phyloP scores from a whole-genome alignment of 1,140 invertebrate genomes.

The Brachionus koreanus region DNA sequence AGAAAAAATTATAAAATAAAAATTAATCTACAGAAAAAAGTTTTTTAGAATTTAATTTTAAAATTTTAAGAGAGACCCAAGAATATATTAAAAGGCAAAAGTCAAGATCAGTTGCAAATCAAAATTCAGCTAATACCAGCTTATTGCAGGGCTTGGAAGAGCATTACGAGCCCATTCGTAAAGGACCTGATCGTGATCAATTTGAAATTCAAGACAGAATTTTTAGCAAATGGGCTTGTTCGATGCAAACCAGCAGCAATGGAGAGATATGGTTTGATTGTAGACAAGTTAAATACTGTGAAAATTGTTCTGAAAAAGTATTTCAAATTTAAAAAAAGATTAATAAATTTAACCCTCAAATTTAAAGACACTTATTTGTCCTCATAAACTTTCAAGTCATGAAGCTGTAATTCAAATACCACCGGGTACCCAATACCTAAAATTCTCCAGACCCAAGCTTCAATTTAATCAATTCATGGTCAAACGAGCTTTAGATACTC shows the following conservation, averaged over 20 bases:
- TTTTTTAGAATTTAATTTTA: not conserved
- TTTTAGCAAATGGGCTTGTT: conserved; percentile 42
- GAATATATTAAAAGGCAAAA: conserved; percentile 42
- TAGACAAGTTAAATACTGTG: conserved; percentile 39
- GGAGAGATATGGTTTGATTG: conserved; percentile 34
- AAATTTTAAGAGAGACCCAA: not conserved
- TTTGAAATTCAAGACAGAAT: conserved; percentile 30
- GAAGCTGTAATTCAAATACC: conserved; percentile 33
- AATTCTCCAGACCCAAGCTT: not conserved
- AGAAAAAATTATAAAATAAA: no score
- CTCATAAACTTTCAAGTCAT: conserved; percentile 11
- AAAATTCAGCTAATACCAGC: not conserved
- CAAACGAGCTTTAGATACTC: conserved; percentile 13
- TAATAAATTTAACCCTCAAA: not conserved
- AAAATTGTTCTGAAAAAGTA: conserved; percentile 36
- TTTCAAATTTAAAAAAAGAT: not conserved
- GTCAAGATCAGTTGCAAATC: conserved; percentile 23
- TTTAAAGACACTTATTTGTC: conserved; percentile 37
- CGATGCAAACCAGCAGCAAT: conserved; percentile 22
- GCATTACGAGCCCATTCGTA: conserved; percentile 37
- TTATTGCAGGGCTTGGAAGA: conserved; percentile 28
- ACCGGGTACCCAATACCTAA: conserved; percentile 1
- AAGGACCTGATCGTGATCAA: conserved; percentile 42
- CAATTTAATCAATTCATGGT: conserved; percentile 42
- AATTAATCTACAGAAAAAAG: not conserved